A percentile compares a stretch with the other conserved stretches of the same genome.
These are phyloP conservation scores for Malacosoma neustria DNA, from an alignment of 2,888 invertebrate genomes.

Conservation along the genomic window DNA sequence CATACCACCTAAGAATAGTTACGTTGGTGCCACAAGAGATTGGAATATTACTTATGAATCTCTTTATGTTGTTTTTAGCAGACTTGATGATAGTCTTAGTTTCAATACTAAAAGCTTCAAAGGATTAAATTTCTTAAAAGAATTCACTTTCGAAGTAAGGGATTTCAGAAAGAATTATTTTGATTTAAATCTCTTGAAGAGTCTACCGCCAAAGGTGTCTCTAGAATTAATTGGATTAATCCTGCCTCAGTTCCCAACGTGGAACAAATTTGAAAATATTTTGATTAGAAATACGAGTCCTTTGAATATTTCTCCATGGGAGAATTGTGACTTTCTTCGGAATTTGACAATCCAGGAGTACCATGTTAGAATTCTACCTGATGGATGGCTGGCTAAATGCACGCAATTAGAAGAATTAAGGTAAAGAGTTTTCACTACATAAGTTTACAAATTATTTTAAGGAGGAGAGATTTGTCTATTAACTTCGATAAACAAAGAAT, in stretches of 20 bases:
- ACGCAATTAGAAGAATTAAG: background rate
- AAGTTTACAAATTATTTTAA: too few species aligned
- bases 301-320: background rate
- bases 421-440: too few species aligned
- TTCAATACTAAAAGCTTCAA: background rate
- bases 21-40: background rate
- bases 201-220: background rate
- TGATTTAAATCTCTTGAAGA: background rate
- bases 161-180: background rate
- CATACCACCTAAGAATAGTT: background rate
- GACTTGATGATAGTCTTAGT: background rate
- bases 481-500: too few species aligned
- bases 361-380: background rate
- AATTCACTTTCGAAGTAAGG: background rate
- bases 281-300: background rate
- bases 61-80: background rate
- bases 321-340: background rate
- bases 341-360: background rate
- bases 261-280: background rate
- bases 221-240: background rate
- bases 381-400: background rate
- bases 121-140: background rate
- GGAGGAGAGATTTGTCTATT: too few species aligned
- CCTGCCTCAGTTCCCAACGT: background rate
- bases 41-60: background rate